Conservation (phyloP, 2,797 vertebrate genomes). For the Spizella passerina region DNA sequence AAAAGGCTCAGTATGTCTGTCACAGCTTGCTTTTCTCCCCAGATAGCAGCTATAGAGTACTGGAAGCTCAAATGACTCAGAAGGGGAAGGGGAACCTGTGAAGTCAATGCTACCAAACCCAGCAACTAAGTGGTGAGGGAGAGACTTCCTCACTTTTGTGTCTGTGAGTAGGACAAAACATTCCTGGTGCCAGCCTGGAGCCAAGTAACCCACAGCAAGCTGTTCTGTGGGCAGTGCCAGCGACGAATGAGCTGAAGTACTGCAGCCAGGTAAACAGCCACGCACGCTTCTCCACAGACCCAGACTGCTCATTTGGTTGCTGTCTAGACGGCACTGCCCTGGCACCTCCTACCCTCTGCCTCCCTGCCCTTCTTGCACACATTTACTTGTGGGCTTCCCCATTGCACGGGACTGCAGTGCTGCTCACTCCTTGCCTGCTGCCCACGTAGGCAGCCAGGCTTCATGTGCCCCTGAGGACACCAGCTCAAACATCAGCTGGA, state of each 20-base stretch:
- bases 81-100: slow-evolving; percentile 3
- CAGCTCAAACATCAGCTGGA: background rate
- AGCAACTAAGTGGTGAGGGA: background rate
- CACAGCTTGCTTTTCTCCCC: slow-evolving; percentile 4
- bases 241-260: background rate
- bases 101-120: slow-evolving; percentile 3
- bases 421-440: background rate
- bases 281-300: fast-evolving
- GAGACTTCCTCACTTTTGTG: background rate
- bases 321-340: background rate
- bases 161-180: background rate
- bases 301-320: slow-evolving; percentile 48
- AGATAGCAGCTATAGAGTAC: background rate
- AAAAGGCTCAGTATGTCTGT: slow-evolving; percentile 17
- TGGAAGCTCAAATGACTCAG: slow-evolving; percentile 16
- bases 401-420: fast-evolving
- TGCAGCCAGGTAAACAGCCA: background rate
- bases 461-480: background rate
- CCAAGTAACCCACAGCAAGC: background rate
- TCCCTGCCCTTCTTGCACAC: background rate
- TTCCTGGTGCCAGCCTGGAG: background rate
- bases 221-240: background rate
- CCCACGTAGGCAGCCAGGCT: background rate
- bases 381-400: background rate
- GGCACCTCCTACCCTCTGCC: background rate